phyloP scores from a whole-genome alignment of 2,888 invertebrate species.

The Anoplius nigerrimus region DNA sequence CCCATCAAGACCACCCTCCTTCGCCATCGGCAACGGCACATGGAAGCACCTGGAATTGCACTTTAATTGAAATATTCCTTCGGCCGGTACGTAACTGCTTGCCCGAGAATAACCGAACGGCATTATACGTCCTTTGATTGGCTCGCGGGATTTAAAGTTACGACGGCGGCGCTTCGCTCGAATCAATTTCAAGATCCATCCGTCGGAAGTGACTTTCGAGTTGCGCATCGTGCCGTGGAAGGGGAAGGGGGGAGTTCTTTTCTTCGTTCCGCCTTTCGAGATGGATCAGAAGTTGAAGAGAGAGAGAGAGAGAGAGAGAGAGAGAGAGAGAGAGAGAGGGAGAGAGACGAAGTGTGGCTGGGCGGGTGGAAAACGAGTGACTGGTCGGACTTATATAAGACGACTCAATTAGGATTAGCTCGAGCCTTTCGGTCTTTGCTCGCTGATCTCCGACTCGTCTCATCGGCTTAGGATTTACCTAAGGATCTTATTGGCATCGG shows the following conservation, averaged over 20 bases:
- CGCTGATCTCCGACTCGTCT: slow-evolving; percentile 62
- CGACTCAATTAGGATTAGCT: slow-evolving; percentile 71
- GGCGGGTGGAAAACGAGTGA: slow-evolving; percentile 38
- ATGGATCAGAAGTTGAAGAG: slow-evolving; percentile 5
- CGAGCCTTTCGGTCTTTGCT: slow-evolving; percentile 59
- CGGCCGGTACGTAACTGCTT: background rate
- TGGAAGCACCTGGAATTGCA: slow-evolving; percentile 3
- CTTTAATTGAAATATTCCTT: background rate
- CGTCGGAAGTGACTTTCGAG: slow-evolving; percentile 24
- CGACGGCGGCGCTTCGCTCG: slow-evolving; percentile 29
- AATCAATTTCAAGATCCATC: slow-evolving; percentile 49
- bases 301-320: background rate
- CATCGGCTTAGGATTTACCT: slow-evolving; percentile 70
- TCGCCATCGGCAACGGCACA: slow-evolving; percentile 2
- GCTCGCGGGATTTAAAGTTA: slow-evolving; percentile 35
- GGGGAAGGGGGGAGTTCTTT: background rate
- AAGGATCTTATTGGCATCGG: slow-evolving; percentile 64
- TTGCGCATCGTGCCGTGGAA: slow-evolving; percentile 3
- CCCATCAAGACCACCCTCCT: background rate
- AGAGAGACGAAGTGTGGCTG: slow-evolving; percentile 5
- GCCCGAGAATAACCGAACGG: slow-evolving; percentile 28
- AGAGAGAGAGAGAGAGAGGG: slow-evolving; percentile 1
- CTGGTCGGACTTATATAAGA: slow-evolving; percentile 62
- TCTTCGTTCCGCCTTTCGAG: background rate
- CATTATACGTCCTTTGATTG: slow-evolving; percentile 28